Percentiles rank a stretch among this genome's conserved stretches.
Evolutionary conservation across 2,888 invertebrate species (phyloP).

Genomic region (Agonopterix alstromeriana): DNA sequence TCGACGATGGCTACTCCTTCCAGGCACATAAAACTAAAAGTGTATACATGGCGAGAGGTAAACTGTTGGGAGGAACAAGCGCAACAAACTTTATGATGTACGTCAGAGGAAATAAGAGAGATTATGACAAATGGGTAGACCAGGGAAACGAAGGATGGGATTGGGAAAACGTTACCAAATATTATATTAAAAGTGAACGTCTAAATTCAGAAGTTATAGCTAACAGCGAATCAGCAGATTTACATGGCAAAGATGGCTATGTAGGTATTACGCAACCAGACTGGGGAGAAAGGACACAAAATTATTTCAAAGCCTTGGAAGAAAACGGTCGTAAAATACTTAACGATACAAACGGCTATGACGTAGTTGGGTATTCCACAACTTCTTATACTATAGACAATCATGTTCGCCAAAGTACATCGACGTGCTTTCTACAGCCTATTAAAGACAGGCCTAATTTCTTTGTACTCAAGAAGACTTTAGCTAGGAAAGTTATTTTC

Average conservation of each 20-base stretch:
- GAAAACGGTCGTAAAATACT: constrained; percentile 34
- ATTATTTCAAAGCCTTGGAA: constrained; percentile 33
- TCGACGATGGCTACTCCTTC: constrained; percentile 20
- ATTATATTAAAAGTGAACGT: constrained; percentile 22
- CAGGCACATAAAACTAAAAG: constrained; percentile 18
- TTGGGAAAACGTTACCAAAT: constrained; percentile 16
- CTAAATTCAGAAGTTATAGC: constrained; percentile 9
- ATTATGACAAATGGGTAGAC: constrained; percentile 80
- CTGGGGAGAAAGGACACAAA: constrained; percentile 43
- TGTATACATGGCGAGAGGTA: constrained; percentile 70
- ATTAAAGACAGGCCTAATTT: constrained; percentile 34
- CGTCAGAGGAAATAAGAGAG: constrained; percentile 75
- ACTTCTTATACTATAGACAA: constrained; percentile 27
- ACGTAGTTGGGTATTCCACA: constrained; percentile 35
- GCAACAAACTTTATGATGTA: constrained; percentile 79
- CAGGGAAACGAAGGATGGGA: constrained; percentile 67
- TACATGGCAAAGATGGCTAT: constrained; percentile 15
- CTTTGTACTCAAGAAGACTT: constrained; percentile 33
- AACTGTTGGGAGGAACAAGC: constrained; percentile 79
- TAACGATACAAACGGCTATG: constrained; percentile 30
- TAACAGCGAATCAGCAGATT: constrained; percentile 30
- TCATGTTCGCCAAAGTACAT: constrained; percentile 32
- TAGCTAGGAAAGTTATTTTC: constrained; percentile 34
- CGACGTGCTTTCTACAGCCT: constrained; percentile 31
- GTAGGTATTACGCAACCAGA: constrained; percentile 35